Evolutionary conservation across 2,888 invertebrate genomes (phyloP).

Genomic region (Ochropleura leucogaster): DNA sequence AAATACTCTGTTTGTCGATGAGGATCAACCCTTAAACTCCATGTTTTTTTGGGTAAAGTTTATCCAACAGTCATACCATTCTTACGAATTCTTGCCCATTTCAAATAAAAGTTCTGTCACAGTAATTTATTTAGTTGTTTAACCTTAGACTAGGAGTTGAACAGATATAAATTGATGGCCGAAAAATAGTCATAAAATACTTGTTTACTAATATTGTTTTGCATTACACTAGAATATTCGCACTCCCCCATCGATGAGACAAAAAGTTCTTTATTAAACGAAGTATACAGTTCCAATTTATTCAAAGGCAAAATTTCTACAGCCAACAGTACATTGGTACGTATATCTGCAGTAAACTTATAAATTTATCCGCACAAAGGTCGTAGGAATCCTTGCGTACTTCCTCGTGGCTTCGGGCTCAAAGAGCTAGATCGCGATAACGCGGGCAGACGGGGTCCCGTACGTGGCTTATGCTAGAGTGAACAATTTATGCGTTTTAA

Average conservation of each 20-base stretch:
- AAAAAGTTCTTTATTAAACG: constrained; percentile 35
- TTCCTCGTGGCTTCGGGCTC: constrained; percentile 76
- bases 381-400: constrained; percentile 76
- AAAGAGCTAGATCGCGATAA: constrained; percentile 86
- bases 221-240: neutral
- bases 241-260: neutral
- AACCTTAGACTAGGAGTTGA: neutral
- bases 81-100: too few relatives aligned
- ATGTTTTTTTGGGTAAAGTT: neutral
- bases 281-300: constrained; percentile 51
- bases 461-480: constrained; percentile 68
- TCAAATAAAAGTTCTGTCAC: neutral
- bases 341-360: constrained; percentile 56
- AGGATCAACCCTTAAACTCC: neutral
- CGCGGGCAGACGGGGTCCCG: constrained; percentile 73
- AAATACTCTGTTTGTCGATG: neutral
- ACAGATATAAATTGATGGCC: neutral
- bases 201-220: neutral
- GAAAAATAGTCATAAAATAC: neutral
- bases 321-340: constrained; percentile 27
- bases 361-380: constrained; percentile 72
- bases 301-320: constrained; percentile 45
- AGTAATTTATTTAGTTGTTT: neutral
- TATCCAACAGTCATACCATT: neutral
- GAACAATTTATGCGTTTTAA: constrained; percentile 63